These are phyloP conservation scores for Drosophila funebris DNA, from an alignment of 1,140 invertebrate genomes.

Conservation along the genomic window DNA sequence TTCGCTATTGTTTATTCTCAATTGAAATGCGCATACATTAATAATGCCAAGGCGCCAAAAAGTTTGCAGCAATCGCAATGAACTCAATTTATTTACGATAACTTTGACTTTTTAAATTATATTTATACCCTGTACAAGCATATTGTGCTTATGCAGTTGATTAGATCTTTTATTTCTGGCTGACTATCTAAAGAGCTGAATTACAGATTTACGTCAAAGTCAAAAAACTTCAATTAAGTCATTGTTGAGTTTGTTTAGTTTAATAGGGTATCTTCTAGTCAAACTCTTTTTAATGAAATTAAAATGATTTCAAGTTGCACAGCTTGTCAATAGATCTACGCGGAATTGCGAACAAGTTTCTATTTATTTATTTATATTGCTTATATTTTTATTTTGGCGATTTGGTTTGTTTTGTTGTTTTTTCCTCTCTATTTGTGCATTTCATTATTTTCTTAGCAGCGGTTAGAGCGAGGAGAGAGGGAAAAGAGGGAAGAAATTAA, in stretches of 20 bases:
- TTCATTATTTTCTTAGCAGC: constrained; percentile 11
- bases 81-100: background rate
- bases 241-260: no score
- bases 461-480: background rate
- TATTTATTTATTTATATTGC: constrained; percentile 16
- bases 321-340: constrained; percentile 7
- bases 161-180: no score
- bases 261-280: background rate
- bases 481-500: constrained; percentile 5
- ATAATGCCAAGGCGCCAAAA: constrained; percentile 9
- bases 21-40: constrained; percentile 16
- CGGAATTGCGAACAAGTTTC: constrained; percentile 25
- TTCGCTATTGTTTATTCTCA: constrained; percentile 2
- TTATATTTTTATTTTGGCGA: constrained; percentile 6
- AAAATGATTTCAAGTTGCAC: background rate
- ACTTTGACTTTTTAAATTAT: background rate
- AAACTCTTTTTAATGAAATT: background rate
- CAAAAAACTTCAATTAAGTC: no score
- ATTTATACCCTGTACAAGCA: background rate
- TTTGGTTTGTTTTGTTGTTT: background rate
- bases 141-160: background rate
- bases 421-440: constrained; percentile 2
- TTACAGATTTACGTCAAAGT: no score
- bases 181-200: no score
- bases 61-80: background rate